Evolutionary conservation across 2,113 vertebrate species (phyloP), one percentile per base, ranked within the genome.

Genomic region (Zootoca vivipara): DNA sequence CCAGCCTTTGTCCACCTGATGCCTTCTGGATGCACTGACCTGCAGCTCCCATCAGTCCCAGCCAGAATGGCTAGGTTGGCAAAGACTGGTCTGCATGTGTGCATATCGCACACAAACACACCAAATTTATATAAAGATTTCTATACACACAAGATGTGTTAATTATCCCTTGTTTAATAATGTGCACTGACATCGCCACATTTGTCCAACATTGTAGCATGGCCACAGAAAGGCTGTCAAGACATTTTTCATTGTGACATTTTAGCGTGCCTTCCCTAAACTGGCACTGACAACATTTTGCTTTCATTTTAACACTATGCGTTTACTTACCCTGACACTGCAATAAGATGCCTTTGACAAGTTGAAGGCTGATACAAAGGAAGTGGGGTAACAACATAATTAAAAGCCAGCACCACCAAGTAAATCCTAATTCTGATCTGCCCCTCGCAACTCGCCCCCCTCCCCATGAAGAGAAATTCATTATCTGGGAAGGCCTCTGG

Each of bases 201-300:
- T 26, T 67, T 24, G 82, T 3, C 82, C 10, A 87, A 83, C 40
- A 1, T 1, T 7, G 89, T 13, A 82, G 86, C 70, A 7, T 0
- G 1, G 91, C 87, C 0, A 0, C 38, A 0, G 62, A 86, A 46
- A 87, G 5, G 30, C 35, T 1, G 65, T 83, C 87, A 82, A 77
- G 87, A 83, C 12, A 83, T 40, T 1, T 80, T 77, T 89, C 75
- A 0, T 0, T 0, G 91, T 93, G 95, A 95, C 95, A 93, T 92
- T 91, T 94, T 0, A 86, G 85, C 0, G 0, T 69, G 0, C 73
- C 3, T 89, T 1, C 94, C 86, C 2, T 8, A 89, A 93, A 94
- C 64, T 92, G 94, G 78, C 93, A 92, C 90, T 93, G 95, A 94
- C 95, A 95, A 83, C 85, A 93, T 94, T 94, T 88, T 12, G 91